Percentiles rank a stretch among this genome's conserved stretches.
Evolutionary conservation across 2,888 invertebrate genomes (phyloP).

Genomic region (Drosophila anceps): DNA sequence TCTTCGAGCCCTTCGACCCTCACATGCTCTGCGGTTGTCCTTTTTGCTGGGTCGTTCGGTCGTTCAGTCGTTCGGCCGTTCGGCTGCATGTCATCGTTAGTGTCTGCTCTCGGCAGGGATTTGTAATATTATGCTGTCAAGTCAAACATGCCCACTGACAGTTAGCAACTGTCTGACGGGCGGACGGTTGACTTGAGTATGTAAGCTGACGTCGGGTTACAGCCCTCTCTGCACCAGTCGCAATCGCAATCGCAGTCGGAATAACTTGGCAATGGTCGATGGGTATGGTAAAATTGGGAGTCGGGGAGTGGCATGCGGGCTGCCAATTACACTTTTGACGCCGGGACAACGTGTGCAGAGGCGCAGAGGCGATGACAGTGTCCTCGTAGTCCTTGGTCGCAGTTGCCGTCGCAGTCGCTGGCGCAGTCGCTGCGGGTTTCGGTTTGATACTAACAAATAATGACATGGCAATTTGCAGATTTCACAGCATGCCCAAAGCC

Average conservation of each 20-base stretch:
- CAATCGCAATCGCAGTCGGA: constrained; percentile 29
- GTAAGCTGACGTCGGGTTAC: constrained; percentile 69
- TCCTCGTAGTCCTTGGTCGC: constrained; percentile 26
- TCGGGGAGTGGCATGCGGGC: constrained; percentile 51
- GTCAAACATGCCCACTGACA: constrained; percentile 80
- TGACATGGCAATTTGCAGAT: constrained; percentile 84
- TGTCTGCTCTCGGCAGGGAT: constrained; percentile 82
- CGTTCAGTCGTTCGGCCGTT: constrained; percentile 5
- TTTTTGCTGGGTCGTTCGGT: constrained; percentile 47
- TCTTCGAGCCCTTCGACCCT: constrained; percentile 20
- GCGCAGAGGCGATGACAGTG: constrained; percentile 49
- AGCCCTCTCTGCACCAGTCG: constrained; percentile 41
- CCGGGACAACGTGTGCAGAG: constrained; percentile 31
- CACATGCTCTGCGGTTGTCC: constrained; percentile 65
- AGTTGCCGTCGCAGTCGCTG: neutral
- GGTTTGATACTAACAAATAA: constrained; percentile 84
- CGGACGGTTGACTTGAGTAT: constrained; percentile 74
- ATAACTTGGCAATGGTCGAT: constrained; percentile 19
- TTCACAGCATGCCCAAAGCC: constrained; percentile 78
- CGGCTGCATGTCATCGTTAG: constrained; percentile 76
- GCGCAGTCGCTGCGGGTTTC: constrained; percentile 40
- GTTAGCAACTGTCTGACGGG: constrained; percentile 74
- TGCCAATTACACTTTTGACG: constrained; percentile 84
- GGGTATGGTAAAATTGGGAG: constrained; percentile 1
- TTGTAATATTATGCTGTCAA: constrained; percentile 83